Percentiles rank a stretch among this genome's conserved stretches.
Evolutionary conservation across 1,140 invertebrate species (phyloP).

Genomic region (Drosophila micromelanica): DNA sequence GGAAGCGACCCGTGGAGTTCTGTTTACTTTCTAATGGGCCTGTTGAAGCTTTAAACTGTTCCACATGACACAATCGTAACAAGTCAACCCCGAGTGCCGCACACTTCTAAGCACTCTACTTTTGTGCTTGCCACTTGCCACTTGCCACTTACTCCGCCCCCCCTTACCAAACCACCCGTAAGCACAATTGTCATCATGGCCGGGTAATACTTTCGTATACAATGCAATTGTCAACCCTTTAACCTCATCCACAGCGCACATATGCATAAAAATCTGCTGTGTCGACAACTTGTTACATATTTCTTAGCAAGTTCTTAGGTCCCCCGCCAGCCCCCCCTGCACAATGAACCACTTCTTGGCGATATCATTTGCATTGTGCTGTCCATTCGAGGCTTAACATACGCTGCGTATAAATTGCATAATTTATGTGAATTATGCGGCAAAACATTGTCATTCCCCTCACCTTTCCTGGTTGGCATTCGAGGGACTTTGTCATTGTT

Average conservation of each 20-base stretch:
- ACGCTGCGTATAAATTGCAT: slow-evolving; percentile 78
- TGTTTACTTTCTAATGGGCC: slow-evolving; percentile 68
- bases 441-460: slow-evolving; percentile 56
- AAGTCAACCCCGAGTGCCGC: slow-evolving; percentile 31
- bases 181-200: slow-evolving; percentile 55
- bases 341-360: background rate
- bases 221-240: slow-evolving; percentile 45
- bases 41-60: slow-evolving; percentile 54
- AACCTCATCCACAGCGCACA: slow-evolving; percentile 17
- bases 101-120: slow-evolving; percentile 34
- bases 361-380: slow-evolving; percentile 72
- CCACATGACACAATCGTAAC: slow-evolving; percentile 12
- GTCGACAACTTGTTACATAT: slow-evolving; percentile 67
- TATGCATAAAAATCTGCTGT: slow-evolving; percentile 60
- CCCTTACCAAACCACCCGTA: background rate
- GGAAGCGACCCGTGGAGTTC: slow-evolving; percentile 25
- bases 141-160: background rate
- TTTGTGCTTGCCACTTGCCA: background rate
- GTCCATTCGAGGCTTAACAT: slow-evolving; percentile 74
- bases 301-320: slow-evolving; percentile 50
- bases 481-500: slow-evolving; percentile 21
- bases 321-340: background rate
- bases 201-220: slow-evolving; percentile 9
- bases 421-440: slow-evolving; percentile 82
- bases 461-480: background rate